These are phyloP conservation scores for Hyperoplus lanceolatus DNA, from an alignment of 2,797 vertebrate genomes.

Conservation along the genomic window DNA sequence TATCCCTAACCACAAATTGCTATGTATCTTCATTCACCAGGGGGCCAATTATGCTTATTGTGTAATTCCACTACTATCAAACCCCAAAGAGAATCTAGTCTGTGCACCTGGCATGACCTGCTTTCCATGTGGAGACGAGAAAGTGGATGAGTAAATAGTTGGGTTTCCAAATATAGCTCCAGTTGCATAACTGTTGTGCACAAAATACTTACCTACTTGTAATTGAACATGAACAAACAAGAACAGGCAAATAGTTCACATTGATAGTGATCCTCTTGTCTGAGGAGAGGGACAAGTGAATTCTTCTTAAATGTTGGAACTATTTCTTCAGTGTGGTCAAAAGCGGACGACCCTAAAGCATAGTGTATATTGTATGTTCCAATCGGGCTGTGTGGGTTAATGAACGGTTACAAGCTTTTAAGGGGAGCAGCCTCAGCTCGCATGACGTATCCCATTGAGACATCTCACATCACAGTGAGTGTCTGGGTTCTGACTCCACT, in stretches of 20 bases:
- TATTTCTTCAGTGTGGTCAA: neutral
- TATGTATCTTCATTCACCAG: neutral
- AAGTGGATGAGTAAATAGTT: constrained; percentile 49
- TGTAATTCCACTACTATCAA: constrained; percentile 17
- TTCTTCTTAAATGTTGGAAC: neutral
- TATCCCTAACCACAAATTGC: neutral
- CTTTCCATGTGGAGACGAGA: constrained; percentile 23
- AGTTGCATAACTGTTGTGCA: constrained; percentile 44
- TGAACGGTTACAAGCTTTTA: constrained; percentile 16
- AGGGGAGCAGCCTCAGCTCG: constrained; percentile 32
- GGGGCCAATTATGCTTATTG: constrained; percentile 1
- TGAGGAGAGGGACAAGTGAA: neutral
- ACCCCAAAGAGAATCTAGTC: constrained; percentile 14
- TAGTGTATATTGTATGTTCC: neutral
- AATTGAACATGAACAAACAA: neutral
- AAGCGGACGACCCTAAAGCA: neutral
- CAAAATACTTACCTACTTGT: constrained; percentile 10
- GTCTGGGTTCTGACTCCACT: constrained; percentile 63
- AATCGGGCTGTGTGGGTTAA: constrained; percentile 25
- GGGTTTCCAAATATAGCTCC: constrained; percentile 40
- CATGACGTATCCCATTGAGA: constrained; percentile 46
- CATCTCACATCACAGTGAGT: constrained; percentile 47
- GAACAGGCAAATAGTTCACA: neutral
- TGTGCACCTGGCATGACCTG: constrained; percentile 28
- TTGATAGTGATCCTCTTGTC: neutral